Conservation (phyloP, 2,797 vertebrate genomes). For the Hippopotamyrus pictus region DNA sequence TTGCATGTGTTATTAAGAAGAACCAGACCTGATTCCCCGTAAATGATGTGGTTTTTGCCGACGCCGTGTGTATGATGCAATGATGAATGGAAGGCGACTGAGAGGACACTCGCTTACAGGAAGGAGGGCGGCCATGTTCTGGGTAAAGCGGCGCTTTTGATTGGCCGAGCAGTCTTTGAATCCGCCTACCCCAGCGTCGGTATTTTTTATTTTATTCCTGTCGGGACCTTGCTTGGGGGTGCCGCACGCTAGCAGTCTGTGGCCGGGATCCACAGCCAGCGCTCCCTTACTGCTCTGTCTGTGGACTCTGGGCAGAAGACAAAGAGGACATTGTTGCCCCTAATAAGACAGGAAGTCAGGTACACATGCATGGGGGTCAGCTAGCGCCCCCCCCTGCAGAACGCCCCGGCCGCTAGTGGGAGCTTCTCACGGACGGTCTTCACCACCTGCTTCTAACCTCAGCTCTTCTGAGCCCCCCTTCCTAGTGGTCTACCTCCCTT, state of each 20-base stretch:
- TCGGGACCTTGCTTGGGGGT: neutral
- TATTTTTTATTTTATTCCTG: neutral
- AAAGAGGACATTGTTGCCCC: neutral
- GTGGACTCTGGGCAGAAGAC: neutral
- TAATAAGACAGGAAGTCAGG: neutral
- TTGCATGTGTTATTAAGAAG: neutral
- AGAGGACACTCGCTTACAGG: neutral
- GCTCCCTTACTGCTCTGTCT: neutral
- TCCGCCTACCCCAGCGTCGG: neutral
- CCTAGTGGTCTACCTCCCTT: neutral
- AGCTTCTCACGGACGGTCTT: neutral
- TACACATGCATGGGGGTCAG: neutral
- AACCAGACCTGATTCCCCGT: neutral
- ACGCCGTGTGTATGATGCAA: neutral
- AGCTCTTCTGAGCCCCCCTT: neutral
- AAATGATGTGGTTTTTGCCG: neutral
- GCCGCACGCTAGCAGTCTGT: neutral
- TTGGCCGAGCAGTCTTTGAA: neutral
- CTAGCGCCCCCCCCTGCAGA: neutral
- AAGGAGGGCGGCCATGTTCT: neutral
- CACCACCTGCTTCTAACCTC: neutral
- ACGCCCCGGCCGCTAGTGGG: neutral
- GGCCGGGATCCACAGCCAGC: neutral
- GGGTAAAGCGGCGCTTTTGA: neutral
- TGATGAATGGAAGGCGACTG: neutral